Conservation (phyloP, 64 coral and sea anemone species). For the Pachyseris speciosa region DNA sequence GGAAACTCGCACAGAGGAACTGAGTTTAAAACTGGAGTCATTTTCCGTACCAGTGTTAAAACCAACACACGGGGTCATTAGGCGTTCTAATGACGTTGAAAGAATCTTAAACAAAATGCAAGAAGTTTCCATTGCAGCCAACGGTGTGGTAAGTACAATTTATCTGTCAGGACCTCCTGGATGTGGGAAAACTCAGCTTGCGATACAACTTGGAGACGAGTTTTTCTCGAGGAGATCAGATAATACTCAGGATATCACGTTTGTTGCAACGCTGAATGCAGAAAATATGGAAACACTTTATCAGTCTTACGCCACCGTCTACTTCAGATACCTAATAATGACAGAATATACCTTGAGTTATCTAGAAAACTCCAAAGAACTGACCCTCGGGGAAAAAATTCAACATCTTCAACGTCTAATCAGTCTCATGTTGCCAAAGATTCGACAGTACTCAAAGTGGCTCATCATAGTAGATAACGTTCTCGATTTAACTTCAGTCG, state of each 20-base stretch:
- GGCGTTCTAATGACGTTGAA: background rate
- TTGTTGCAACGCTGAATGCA: background rate
- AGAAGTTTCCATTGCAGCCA: background rate
- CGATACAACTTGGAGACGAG: background rate
- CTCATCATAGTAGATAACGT: background rate
- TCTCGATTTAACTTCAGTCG: no score
- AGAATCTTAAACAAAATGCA: background rate
- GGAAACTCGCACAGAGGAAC: background rate
- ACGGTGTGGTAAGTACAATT: background rate
- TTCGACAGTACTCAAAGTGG: background rate
- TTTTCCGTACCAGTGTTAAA: background rate
- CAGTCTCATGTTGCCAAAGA: constrained; percentile 11
- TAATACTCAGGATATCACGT: no score
- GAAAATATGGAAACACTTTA: background rate
- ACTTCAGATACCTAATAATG: no score
- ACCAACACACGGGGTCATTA: background rate
- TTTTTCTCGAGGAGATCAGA: background rate
- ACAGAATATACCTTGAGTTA: background rate
- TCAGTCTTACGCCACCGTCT: background rate
- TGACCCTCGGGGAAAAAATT: background rate
- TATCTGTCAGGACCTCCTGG: background rate
- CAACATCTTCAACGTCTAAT: background rate
- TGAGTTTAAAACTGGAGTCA: background rate
- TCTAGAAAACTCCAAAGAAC: background rate
- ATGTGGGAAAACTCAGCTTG: constrained; percentile 12